Evolutionary conservation across 1,140 invertebrate genomes (phyloP), one percentile per base, ranked within the genome.

Genomic region (Hermetia illucens): DNA sequence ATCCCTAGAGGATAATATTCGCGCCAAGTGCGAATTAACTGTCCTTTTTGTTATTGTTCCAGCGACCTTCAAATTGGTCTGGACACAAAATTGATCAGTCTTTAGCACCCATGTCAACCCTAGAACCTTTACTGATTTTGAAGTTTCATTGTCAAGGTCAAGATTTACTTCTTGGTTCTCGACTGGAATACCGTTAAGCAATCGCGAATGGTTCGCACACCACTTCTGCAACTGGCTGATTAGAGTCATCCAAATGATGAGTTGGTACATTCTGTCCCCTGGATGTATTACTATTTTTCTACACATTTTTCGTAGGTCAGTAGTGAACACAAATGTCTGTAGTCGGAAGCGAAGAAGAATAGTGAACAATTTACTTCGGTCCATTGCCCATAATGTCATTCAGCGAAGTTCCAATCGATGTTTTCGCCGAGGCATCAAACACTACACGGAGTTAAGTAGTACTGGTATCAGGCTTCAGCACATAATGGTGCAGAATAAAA

Each of bases 1-100:
- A 57, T 51, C 15, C 61, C 60, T 19, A 64, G 38, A 36, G 58
- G 59, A 40, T 64, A 48, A 64, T 6, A 61, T 25, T 40, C 43
- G 46, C 3, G 55, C 43, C 9, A 60, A 39, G 10, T 58, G 43
- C 2, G 53, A 51, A 6, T 57, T 33, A 6, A 59, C 40, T 12
- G 34, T 42, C 32, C 54, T 27, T 34, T 58, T 58, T 2, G 54
- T 53, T 1, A 45, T 36, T 6, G 29, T 44, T 16, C 40, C 8
- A 15, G 25, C 17, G 2, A 27, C 5, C 20, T 39, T 25, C 18
- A 32, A 36, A 21, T 30, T 25, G 12, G 36, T 24, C 19, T 37
- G 22, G 33, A 19, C 18, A 12, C 5, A 30, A 15, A 16, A 39
- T 39, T 27, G 24, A 27, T 27, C 24, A 13, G 13, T 27, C 13